Evolutionary conservation across 2,113 vertebrate genomes (phyloP), one percentile per base, ranked within the genome.

Genomic region (Hyaena hyaena): DNA sequence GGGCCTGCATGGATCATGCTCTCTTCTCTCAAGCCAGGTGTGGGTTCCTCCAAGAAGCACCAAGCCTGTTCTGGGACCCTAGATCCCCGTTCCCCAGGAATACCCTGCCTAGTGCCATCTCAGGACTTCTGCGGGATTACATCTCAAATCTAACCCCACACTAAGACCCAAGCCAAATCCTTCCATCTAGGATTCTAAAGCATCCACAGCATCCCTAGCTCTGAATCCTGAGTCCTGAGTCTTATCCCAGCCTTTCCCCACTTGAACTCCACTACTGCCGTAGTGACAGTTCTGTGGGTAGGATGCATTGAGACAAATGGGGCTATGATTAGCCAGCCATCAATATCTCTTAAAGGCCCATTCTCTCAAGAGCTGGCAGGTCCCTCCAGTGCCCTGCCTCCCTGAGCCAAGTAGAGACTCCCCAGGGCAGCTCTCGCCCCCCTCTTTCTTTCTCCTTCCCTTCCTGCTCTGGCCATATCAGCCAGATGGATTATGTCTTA

Each of bases 311-410:
- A 98, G 98, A 98, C 96, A 95, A 98, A 98, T 16, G 19, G 83
- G 93, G 65, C 97, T 86, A 74, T 97, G 96, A 98, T 98, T 98
- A 98, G 96, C 93, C 88, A 19, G 79, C 35, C 98, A 98, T 99
- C 98, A 98, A 98, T 99, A 98, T 98, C 98, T 96, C 98, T 98
- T 99, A 98, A 98, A 98, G 96, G 58, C 69, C 97, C 97, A 95
- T 98, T 98, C 97, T 82, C 80, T 96, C 76, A 26, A 85, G 97
- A 68, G 88, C 88, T 85, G 98, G 98, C 98, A 98, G 98, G 96
- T 90, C 93, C 61, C 83, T 96, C 95, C 95, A 43, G 50, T 16
- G 12, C 61, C 45, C 79, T 0, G 0, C 93, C n/a, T 85, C 83
- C 79, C 92, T 14, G 73, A 74, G 35, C 39, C 89, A 81, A 92